These are phyloP conservation scores for Phaethon lepturus DNA, from an alignment of 2,113 vertebrate species.

Conservation along the genomic window DNA sequence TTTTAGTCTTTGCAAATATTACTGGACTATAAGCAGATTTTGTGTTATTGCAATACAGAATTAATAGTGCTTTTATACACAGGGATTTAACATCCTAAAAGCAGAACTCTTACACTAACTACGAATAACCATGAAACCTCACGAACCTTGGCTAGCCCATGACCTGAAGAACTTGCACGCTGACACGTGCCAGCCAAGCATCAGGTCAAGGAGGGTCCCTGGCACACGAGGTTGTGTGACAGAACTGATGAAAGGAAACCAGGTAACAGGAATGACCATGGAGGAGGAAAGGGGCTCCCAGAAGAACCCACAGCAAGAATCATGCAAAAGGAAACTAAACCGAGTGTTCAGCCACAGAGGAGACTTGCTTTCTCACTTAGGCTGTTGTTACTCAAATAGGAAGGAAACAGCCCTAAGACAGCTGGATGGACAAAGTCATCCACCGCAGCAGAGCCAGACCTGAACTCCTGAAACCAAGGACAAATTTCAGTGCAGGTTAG, in stretches of 20 bases:
- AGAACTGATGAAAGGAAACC: neutral
- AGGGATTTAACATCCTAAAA: neutral
- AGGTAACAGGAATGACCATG: fast-evolving
- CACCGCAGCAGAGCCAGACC: fast-evolving
- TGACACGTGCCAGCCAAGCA: fast-evolving
- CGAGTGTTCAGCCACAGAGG: neutral
- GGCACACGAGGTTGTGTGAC: fast-evolving
- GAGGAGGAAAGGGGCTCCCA: neutral
- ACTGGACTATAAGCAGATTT: neutral
- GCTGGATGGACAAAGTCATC: neutral
- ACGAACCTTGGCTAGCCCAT: neutral
- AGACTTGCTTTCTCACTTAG: neutral
- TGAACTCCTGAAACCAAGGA: neutral
- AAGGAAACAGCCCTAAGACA: neutral
- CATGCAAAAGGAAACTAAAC: neutral
- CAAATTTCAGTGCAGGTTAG: neutral
- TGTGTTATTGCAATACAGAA: neutral
- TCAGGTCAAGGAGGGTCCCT: neutral
- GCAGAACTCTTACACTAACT: neutral
- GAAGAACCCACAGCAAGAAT: neutral
- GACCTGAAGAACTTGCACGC: neutral
- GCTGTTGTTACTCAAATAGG: neutral
- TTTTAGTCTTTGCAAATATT: conserved; percentile 61
- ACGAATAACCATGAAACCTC: neutral
- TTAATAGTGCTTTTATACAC: neutral